Base-by-base conservation (phyloP, 2,113 vertebrate species). In the Heterochromis multidens region DNA sequence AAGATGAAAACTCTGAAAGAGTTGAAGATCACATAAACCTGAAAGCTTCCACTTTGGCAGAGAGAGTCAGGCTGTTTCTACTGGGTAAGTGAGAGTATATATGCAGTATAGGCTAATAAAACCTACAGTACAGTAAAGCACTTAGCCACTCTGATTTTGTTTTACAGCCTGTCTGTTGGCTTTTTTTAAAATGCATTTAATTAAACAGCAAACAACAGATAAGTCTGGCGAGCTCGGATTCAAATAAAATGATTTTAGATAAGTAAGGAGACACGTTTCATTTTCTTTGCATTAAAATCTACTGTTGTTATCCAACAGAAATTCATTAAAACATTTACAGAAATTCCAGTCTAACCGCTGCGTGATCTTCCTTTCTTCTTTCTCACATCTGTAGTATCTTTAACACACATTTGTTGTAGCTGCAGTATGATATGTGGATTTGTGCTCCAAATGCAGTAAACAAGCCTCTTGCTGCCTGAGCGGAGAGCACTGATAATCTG, bases 401-500 rank as follows among this genome's bases (percentile, higher is more conserved):
- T 76, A 65, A 82, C 81, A 25, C 70, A 63, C 37, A 46, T 60
- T 77, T 79, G 21, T 43, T 43, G 78, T 29, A 56, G 80, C 76
- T 33, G 40, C 60, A 60, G 79, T n/a, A 5, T 81, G 81, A 85
- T 87, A 52, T 87, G 82, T 81, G 82, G 83, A 74, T 79, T 79
- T 46, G 59, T 77, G 80, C 81, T 54, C 33, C 80, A 82, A 80
- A 76, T 11, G 25, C 85, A 19, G 70, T 76, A 81, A 89, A 84
- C 80, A 83, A 78, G 61, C 83, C n/a, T 82, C 82, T 83, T 57
- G 62, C 90, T 88, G 81, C 76, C 86, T 87, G 82, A 87, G 79
- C 88, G 54, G 78, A 29, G 74, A 87, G 82, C 70, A 35, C 84
- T 78, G 91, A 93, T 91, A 90, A 92, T 91, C 91, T 88, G 79